Evolutionary conservation across 2,113 vertebrate genomes (phyloP), one percentile per base, ranked within the genome.

Genomic region (Hiodon tergisus): DNA sequence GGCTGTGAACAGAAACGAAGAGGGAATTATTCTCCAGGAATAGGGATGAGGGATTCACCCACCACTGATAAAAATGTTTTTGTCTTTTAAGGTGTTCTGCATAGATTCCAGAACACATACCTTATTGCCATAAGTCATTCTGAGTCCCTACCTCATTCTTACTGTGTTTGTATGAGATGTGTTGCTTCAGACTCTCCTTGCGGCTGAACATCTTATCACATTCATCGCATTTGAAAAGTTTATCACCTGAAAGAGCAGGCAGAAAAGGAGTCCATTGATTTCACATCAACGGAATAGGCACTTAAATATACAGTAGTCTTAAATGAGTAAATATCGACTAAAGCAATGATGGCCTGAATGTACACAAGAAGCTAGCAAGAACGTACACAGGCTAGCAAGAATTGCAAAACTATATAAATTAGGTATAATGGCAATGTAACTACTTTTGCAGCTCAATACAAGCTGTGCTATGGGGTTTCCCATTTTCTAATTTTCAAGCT

Each of bases 81-180:
- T 61, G 48, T 10, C 48, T 2, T 5, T 1, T 10, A 47, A 58
- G 53, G 54, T 57, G 46, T 59, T 6, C 70, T 59, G 31, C 7
- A 13, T n/a, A 69, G 5, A 52, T 16, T 71, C 31, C n/a, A 11
- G 17, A 59, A 11, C 31, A 31, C 31, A 16, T 11, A 31, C 7
- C 17, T 53, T 7, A 6, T n/a, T 31, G 31, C 31, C 31, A 31
- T 31, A 31, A 31, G 31, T 31, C 31, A 31, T 60, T 55, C 59
- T 31, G 16, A 6, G 51, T 14, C 50, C 11, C 16, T 81, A 98
- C 97, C 91, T 92, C 83, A 1, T 92, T 98, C 86, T 95, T 91
- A 91, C 97, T 99, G 94, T 99, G 97, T 87, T 99, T 99, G 87
- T 99, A 99, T 0, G 97, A 99, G 65, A 98, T 98, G 13, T 99